phyloP scores from a whole-genome alignment of 35 echinoderm and acorn worm genomes.

The Heliocidaris erythrogramma region DNA sequence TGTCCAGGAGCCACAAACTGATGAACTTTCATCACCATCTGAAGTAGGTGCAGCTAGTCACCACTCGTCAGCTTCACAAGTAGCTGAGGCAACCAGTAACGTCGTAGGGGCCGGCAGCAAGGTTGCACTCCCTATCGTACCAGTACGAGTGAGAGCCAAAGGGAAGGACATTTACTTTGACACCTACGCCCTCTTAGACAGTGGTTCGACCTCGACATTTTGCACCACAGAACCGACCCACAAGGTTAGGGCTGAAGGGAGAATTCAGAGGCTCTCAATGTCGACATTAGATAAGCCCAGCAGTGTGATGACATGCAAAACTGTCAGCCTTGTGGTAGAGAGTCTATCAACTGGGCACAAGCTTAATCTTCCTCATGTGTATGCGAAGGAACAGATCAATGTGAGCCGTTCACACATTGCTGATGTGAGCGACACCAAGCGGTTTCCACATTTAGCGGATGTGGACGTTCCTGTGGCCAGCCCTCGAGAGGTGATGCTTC shows the following conservation, averaged over 20 bases:
- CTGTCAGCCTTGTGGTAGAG: background rate
- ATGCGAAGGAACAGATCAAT: background rate
- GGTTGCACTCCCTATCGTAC: slow-evolving; percentile 43
- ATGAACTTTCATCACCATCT: background rate
- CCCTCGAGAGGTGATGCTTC: background rate
- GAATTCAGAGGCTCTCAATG: slow-evolving; percentile 32
- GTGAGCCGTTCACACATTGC: background rate
- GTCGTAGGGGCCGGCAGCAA: slow-evolving; percentile 38
- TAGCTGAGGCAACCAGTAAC: background rate
- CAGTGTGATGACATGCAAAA: slow-evolving; percentile 14
- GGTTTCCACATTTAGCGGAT: slow-evolving; percentile 43
- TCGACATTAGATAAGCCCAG: slow-evolving; percentile 29
- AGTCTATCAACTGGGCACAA: background rate
- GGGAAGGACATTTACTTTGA: background rate
- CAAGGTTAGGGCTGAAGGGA: slow-evolving; percentile 34
- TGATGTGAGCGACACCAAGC: background rate
- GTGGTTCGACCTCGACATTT: slow-evolving; percentile 62
- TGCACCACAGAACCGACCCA: slow-evolving; percentile 19
- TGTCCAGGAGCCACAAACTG: background rate
- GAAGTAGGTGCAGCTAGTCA: background rate
- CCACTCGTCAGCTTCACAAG: slow-evolving; percentile 20
- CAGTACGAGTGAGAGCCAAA: slow-evolving; percentile 26
- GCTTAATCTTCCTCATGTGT: background rate
- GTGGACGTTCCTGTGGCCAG: background rate
- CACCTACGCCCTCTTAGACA: slow-evolving; percentile 65